Evolutionary conservation across 1,140 invertebrate genomes (phyloP).

Genomic region (Apis florea): DNA sequence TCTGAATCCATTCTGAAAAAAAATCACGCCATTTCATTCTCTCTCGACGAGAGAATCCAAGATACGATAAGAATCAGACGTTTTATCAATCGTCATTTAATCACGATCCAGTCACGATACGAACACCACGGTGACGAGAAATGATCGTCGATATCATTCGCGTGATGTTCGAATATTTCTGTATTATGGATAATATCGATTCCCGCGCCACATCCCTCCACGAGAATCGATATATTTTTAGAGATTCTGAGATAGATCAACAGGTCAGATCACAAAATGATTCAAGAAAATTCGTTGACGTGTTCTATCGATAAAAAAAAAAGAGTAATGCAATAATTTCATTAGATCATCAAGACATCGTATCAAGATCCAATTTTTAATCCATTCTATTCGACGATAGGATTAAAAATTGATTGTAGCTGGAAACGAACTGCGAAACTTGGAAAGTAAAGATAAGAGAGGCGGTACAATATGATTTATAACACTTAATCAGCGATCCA

Average conservation of each 20-base stretch:
- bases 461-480: constrained; percentile 29
- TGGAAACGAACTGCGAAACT: constrained; percentile 28
- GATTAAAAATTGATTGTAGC: constrained; percentile 17
- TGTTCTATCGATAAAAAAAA: not conserved
- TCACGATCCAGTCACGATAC: not conserved
- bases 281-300: not conserved
- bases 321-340: not conserved
- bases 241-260: not conserved
- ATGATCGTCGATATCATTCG: not conserved
- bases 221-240: not conserved
- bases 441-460: constrained; percentile 46
- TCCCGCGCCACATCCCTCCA: not conserved
- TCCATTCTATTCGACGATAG: not conserved
- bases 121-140: not conserved
- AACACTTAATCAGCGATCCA: constrained; percentile 32
- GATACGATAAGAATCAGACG: constrained; percentile 10
- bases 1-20: not conserved
- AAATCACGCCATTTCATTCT: not conserved
- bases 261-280: not conserved
- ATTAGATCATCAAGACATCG: not conserved
- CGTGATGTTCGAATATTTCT: not conserved
- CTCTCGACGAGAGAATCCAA: not conserved
- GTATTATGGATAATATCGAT: not conserved
- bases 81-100: constrained; percentile 27
- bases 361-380: no score